Evolutionary conservation across 2,113 vertebrate species (phyloP).

Genomic region (Caretta caretta): DNA sequence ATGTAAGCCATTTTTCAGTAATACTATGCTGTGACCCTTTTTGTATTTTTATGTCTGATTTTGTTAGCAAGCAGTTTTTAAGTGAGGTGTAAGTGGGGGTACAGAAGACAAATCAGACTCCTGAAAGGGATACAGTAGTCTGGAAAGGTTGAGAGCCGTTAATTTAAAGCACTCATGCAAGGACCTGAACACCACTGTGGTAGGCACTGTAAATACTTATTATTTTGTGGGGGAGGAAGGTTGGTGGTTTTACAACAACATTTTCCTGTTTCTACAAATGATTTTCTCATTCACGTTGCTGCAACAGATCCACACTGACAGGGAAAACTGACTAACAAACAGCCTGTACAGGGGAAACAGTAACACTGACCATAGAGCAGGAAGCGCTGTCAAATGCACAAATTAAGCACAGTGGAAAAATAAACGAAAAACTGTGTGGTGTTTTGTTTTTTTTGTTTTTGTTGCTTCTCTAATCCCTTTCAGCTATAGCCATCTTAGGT

Average conservation of each 20-base stretch:
- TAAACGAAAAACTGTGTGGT: neutral
- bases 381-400: neutral
- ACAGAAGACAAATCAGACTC: too few relatives aligned
- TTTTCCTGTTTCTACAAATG: neutral
- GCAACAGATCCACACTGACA: neutral
- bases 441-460: neutral
- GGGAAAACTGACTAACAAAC: fast-evolving
- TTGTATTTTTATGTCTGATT: too few relatives aligned
- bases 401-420: neutral
- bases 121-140: too few relatives aligned
- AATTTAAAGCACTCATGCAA: neutral
- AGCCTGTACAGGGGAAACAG: neutral
- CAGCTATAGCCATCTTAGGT: neutral
- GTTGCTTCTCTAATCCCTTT: neutral
- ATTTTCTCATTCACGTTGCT: neutral
- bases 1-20: too few relatives aligned
- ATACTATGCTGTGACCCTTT: too few relatives aligned
- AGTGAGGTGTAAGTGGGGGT: too few relatives aligned
- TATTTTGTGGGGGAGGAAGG: too few relatives aligned
- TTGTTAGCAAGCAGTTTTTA: too few relatives aligned
- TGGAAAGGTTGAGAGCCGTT: too few relatives aligned
- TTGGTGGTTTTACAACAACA: neutral
- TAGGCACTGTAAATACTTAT: neutral
- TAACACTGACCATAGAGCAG: neutral
- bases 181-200: neutral